A percentile compares a stretch with the other conserved stretches of the same genome.
Conservation (phyloP, 2,797 vertebrate genomes). For the Bufotes viridis region DNA sequence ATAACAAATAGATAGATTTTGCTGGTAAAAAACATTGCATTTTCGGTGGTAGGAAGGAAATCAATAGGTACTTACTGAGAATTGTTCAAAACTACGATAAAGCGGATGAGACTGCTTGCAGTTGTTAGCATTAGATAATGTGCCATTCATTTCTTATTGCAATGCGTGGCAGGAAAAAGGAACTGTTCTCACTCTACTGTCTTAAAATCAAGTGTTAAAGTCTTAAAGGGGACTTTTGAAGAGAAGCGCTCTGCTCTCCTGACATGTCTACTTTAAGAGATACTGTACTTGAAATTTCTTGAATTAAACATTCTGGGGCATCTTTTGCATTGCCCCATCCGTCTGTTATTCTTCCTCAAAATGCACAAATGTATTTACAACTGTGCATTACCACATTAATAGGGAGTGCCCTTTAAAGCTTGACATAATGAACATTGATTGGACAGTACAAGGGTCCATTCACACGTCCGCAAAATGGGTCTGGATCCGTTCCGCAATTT, state of each 20-base stretch:
- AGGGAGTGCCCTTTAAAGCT: too few species aligned
- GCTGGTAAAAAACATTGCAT: slow-evolving; percentile 66
- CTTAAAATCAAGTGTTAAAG: background rate
- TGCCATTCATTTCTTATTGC: background rate
- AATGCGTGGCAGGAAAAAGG: background rate
- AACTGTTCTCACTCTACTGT: background rate
- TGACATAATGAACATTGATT: too few species aligned
- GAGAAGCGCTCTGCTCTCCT: too few species aligned
- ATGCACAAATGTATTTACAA: too few species aligned
- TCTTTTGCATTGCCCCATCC: too few species aligned
- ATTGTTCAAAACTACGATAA: slow-evolving; percentile 53
- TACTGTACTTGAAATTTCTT: background rate
- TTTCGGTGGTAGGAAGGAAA: slow-evolving; percentile 68
- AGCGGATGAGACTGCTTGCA: slow-evolving; percentile 14
- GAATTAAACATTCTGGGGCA: too few species aligned
- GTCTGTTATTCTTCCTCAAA: too few species aligned
- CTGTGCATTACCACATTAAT: too few species aligned
- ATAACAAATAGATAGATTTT: slow-evolving; percentile 66
- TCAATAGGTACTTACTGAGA: slow-evolving; percentile 66
- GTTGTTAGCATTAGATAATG: slow-evolving; percentile 16
- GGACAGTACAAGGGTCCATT: too few species aligned
- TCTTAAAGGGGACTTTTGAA: background rate
- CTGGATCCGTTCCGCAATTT: too few species aligned
- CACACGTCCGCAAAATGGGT: too few species aligned
- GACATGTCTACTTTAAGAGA: too few species aligned